These are phyloP conservation scores for Oegoconia quadripuncta DNA, from an alignment of 2,888 invertebrate species.

Conservation along the genomic window DNA sequence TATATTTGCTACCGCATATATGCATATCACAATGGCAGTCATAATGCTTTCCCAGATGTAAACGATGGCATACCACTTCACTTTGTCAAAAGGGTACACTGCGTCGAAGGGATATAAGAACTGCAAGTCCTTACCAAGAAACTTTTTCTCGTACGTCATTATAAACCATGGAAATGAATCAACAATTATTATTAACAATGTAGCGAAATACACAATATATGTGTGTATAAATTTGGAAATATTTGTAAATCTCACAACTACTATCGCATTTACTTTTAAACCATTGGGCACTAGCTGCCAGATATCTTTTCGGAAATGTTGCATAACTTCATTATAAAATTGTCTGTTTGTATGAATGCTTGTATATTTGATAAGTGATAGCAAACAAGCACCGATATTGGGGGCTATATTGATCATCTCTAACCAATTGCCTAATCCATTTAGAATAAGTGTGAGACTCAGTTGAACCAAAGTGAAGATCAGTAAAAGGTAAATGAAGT, in stretches of 20 bases:
- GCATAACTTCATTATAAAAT: conserved; percentile 40
- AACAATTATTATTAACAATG: conserved; percentile 39
- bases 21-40: conserved; percentile 49
- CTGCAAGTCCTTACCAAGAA: conserved; percentile 34
- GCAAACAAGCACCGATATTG: conserved; percentile 53
- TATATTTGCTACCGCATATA: conserved; percentile 46
- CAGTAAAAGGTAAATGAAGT: conserved; percentile 31
- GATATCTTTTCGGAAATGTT: conserved; percentile 45
- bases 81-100: conserved; percentile 66
- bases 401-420: conserved; percentile 57
- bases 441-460: conserved; percentile 37
- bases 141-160: conserved; percentile 45
- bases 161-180: conserved; percentile 52
- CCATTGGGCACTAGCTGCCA: conserved; percentile 40
- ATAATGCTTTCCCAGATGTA: conserved; percentile 60
- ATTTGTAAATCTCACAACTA: conserved; percentile 37
- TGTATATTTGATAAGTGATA: conserved; percentile 48
- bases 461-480: conserved; percentile 44
- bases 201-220: conserved; percentile 43
- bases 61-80: conserved; percentile 49
- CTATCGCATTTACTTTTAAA: conserved; percentile 32
- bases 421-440: conserved; percentile 43
- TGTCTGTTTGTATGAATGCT: conserved; percentile 41
- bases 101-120: conserved; percentile 59
- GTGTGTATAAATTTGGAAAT: conserved; percentile 36